Evolutionary conservation across 2,113 vertebrate species (phyloP).

Genomic region (Trochalopteron elliotii): DNA sequence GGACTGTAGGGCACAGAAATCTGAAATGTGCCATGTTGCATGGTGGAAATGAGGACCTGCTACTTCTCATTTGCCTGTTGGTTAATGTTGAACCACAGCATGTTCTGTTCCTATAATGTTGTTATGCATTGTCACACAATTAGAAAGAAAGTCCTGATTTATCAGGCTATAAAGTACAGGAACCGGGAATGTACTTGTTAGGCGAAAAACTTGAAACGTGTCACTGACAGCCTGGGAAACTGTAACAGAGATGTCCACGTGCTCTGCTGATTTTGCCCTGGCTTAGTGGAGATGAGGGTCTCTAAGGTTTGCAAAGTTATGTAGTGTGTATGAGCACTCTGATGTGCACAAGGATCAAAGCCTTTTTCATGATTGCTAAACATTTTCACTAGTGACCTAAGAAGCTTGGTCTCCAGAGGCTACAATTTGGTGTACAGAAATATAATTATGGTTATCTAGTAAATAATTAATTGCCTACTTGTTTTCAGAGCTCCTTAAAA

Average conservation of each 20-base stretch:
- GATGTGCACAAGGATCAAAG: neutral
- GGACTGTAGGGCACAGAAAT: neutral
- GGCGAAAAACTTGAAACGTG: neutral
- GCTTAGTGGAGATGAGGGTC: neutral
- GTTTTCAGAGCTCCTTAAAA: neutral
- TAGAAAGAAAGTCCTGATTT: neutral
- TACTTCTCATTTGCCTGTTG: neutral
- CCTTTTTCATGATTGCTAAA: neutral
- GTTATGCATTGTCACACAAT: neutral
- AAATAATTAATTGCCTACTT: constrained; percentile 37
- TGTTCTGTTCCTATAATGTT: neutral
- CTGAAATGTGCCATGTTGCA: neutral
- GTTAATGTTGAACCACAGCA: neutral
- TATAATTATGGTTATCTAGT: neutral
- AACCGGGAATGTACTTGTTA: neutral
- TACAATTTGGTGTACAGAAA: neutral
- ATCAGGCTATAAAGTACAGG: neutral
- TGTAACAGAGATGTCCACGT: neutral
- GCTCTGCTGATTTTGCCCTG: neutral
- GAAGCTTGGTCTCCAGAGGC: neutral
- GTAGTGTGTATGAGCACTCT: neutral
- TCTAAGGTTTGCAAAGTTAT: neutral
- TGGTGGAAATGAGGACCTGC: neutral
- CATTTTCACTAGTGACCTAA: neutral
- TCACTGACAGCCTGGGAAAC: neutral